Conservation (phyloP, 2,113 vertebrate species). For the Mandrillus leucophaeus region DNA sequence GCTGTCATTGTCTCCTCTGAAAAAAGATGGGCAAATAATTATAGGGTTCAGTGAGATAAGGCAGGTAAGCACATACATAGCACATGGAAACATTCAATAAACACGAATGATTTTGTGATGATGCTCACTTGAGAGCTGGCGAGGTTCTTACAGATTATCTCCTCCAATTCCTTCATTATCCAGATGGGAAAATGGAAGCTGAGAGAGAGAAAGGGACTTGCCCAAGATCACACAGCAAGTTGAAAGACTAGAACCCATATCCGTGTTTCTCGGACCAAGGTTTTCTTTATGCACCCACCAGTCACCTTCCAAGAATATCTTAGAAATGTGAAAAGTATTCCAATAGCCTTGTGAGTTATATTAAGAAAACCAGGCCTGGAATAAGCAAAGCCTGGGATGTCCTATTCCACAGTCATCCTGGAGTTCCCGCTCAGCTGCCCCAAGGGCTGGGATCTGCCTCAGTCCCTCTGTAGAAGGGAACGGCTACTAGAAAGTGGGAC, state of each 20-base stretch:
- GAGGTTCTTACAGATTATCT: neutral
- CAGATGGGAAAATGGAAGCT: neutral
- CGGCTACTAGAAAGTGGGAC: neutral
- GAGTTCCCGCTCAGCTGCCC: neutral
- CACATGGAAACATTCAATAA: neutral
- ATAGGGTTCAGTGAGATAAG: neutral
- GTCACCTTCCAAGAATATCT: neutral
- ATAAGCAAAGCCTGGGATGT: neutral
- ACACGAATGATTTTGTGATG: neutral
- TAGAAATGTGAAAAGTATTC: neutral
- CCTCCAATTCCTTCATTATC: neutral
- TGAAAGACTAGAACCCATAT: neutral
- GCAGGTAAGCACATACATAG: neutral
- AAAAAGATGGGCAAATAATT: neutral
- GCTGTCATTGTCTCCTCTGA: neutral
- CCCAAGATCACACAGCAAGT: neutral
- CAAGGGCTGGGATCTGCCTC: neutral
- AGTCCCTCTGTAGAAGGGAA: neutral
- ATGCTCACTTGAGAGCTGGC: neutral
- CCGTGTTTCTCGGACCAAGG: neutral
- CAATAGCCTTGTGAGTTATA: neutral
- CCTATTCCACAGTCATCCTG: neutral
- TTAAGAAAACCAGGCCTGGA: neutral
- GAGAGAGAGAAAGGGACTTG: neutral
- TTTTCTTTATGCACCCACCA: neutral